Evolutionary conservation across 2,113 vertebrate genomes (phyloP).

Genomic region (Solea solea): DNA sequence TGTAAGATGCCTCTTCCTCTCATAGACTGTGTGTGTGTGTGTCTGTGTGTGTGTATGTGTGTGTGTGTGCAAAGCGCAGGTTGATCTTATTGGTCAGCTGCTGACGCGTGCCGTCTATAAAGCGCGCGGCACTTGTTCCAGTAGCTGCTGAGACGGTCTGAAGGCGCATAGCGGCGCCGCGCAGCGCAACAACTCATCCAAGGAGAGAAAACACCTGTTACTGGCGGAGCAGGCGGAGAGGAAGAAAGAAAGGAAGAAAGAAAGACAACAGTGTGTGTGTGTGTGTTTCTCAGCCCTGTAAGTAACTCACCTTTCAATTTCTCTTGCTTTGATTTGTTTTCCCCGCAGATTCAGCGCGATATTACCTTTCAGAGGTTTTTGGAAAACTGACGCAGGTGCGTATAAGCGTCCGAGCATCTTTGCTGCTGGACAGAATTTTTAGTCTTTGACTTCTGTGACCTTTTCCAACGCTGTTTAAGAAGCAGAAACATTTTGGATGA

Average conservation of each 20-base stretch:
- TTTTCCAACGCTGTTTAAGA: no score
- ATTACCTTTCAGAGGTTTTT: neutral
- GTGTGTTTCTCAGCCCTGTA: conserved; percentile 4
- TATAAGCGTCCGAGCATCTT: neutral
- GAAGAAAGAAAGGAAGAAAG: no score
- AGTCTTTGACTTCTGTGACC: no score
- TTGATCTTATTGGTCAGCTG: conserved; percentile 72
- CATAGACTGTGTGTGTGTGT: neutral
- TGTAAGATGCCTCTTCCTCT: neutral
- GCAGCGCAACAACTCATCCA: conserved; percentile 34
- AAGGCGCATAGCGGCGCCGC: conserved; percentile 51
- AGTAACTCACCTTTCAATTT: conserved; percentile 21
- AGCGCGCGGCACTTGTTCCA: conserved; percentile 29
- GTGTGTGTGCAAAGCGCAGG: conserved; percentile 20
- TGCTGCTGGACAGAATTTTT: conserved; percentile 46
- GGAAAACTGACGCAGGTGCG: conserved; percentile 7
- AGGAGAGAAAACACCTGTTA: conserved; percentile 51
- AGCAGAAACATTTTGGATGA: no score
- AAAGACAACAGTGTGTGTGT: no score
- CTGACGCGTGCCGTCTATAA: conserved; percentile 58
- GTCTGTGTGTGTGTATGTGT: conserved; percentile 11
- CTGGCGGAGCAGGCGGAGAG: neutral
- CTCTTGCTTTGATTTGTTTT: neutral
- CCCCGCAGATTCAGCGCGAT: no score
- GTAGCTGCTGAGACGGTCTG: conserved; percentile 48